Percentiles rank a stretch among this genome's conserved stretches.
phyloP scores from a whole-genome alignment of 2,888 invertebrate genomes.

The Dusona sp. region DNA sequence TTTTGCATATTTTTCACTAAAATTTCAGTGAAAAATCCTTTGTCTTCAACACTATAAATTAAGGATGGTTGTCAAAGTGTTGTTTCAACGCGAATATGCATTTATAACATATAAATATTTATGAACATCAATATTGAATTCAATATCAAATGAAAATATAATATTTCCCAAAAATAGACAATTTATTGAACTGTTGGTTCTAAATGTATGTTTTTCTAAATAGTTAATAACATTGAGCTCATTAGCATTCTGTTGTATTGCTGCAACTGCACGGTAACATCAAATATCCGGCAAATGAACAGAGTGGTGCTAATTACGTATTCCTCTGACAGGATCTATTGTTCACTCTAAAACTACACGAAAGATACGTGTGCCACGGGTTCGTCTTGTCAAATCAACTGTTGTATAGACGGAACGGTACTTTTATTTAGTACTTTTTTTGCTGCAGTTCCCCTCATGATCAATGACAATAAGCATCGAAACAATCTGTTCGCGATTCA shows the following conservation, averaged over 20 bases:
- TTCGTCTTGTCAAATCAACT: slow-evolving; percentile 61
- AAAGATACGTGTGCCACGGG: slow-evolving; percentile 51
- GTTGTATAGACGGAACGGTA: slow-evolving; percentile 57
- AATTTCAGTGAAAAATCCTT: neutral
- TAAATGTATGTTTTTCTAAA: neutral
- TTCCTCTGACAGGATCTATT: slow-evolving; percentile 63
- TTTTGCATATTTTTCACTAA: neutral
- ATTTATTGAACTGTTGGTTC: neutral
- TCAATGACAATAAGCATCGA: neutral
- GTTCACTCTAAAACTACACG: slow-evolving; percentile 53
- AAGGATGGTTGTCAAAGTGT: neutral
- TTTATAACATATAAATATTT: neutral
- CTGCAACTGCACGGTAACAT: slow-evolving; percentile 41
- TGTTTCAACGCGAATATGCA: neutral
- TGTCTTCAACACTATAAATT: neutral
- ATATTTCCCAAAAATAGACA: neutral
- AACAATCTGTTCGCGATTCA: slow-evolving; percentile 1
- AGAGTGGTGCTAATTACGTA: slow-evolving; percentile 63
- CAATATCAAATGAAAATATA: neutral
- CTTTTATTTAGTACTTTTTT: slow-evolving; percentile 39
- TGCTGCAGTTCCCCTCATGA: slow-evolving; percentile 13
- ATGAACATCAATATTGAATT: neutral
- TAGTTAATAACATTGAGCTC: slow-evolving; percentile 6
- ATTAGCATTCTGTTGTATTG: slow-evolving; percentile 43
- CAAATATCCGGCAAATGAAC: slow-evolving; percentile 59